Evolutionary conservation across 2,113 vertebrate genomes (phyloP), one percentile per base, ranked within the genome.

Genomic region (Cryptotis parvus): DNA sequence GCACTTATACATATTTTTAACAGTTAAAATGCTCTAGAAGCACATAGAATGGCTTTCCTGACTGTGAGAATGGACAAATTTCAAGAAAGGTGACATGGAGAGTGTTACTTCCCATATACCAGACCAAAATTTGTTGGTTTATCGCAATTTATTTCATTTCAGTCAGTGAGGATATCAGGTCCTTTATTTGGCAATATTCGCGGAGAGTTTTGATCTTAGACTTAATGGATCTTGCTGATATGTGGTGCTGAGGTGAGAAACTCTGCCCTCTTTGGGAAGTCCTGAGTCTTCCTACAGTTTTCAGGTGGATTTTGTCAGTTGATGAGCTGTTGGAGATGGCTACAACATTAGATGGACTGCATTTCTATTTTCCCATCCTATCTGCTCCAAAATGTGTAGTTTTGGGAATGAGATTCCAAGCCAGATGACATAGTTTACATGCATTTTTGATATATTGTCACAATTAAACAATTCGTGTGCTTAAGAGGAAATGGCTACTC

Each of bases 401-500:
- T 55, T 65, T 70, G 27, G 4, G 26, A 70, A 69, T 68, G 27
- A 20, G 43, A 35, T 29, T 58, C 6, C 86, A 69, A 26, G n/a
- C 6, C 33, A 55, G 9, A 5, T 75, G 43, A 84, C 35, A 43
- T n/a, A 49, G 70, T 75, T 84, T 58, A n/a, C 31, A 52, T 39
- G 9, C 1, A 39, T 55, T 88, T 85, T 70, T 33, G 90, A 12
- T 88, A 22, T 33, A 77, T 45, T 68, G 31, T 86, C 8, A 72
- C 41, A 1, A 49, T 92, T 82, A 39, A 76, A 91, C 86, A 31
- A 83, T 29, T 55, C 70, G 27, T n/a, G 16, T 77, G 11, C 3
- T 27, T 74, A 81, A 29, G 33, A 91, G 83, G 55, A 89, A 93
- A 92, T 41, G n/a, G 31, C 41, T 14, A 11, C 27, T 39, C 93